phyloP scores from a whole-genome alignment of 2,113 vertebrate genomes.

The Paracanthobrama guichenoti region DNA sequence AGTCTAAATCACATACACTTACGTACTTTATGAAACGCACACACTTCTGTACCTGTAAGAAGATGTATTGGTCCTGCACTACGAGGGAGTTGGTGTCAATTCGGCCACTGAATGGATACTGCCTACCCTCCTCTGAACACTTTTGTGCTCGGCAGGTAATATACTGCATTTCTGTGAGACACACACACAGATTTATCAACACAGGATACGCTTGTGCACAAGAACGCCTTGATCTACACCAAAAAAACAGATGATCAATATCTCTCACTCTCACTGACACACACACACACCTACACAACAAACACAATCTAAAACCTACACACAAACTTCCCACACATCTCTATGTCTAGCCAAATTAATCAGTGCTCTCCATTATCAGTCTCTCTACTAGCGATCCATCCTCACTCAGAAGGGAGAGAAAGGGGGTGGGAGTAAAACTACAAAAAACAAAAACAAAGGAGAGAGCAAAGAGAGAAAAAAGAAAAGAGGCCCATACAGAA shows the following conservation, averaged over 20 bases:
- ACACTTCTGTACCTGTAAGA: conserved; percentile 85
- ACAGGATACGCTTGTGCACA: conserved; percentile 32
- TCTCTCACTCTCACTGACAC: conserved; percentile 13
- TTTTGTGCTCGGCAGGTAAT: conserved; percentile 91
- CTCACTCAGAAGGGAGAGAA: conserved; percentile 37
- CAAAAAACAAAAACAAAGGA: conserved; percentile 23
- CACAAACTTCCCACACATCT: conserved; percentile 39
- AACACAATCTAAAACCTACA: conserved; percentile 28
- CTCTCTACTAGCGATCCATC: conserved; percentile 45
- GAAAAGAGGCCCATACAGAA: neutral
- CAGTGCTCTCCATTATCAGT: conserved; percentile 47
- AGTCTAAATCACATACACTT: neutral
- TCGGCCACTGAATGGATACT: conserved; percentile 83
- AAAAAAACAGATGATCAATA: conserved; percentile 42
- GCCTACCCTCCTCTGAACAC: conserved; percentile 84
- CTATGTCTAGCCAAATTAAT: conserved; percentile 46
- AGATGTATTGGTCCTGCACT: conserved; percentile 95
- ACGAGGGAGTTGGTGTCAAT: conserved; percentile 93
- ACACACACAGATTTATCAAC: conserved; percentile 35
- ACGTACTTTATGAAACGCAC: neutral
- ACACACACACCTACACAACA: conserved; percentile 27
- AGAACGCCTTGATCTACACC: conserved; percentile 45
- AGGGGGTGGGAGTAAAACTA: conserved; percentile 19
- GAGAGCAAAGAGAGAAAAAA: neutral
- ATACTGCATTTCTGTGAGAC: conserved; percentile 86